phyloP scores from a whole-genome alignment of 1,140 invertebrate species.

The Scaptomyza montana region DNA sequence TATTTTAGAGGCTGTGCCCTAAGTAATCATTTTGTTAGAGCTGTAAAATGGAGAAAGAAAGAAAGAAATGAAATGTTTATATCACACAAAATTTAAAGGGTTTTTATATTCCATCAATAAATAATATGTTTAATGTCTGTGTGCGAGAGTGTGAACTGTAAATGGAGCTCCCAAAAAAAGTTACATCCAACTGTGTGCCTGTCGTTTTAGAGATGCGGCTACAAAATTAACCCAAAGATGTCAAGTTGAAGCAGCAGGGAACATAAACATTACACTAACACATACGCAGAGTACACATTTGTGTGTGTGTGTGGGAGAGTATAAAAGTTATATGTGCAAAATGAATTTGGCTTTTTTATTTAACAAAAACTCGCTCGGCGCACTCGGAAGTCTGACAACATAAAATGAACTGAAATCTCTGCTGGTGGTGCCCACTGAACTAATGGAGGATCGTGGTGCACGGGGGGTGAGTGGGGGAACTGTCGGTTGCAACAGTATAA shows the following conservation, averaged over 20 bases:
- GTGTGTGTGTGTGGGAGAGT: conserved; percentile 15
- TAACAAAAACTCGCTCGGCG: conserved; percentile 41
- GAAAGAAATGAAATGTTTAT: no score
- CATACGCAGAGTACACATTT: neutral
- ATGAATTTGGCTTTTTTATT: conserved; percentile 82
- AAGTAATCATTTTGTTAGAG: conserved; percentile 57
- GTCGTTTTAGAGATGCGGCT: conserved; percentile 50
- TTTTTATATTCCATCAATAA: conserved; percentile 3
- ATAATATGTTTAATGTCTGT: neutral
- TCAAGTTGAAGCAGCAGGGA: conserved; percentile 60
- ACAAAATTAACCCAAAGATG: conserved; percentile 73
- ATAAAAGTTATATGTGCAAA: conserved; percentile 74
- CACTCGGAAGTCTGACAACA: conserved; percentile 80
- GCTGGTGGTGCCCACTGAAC: conserved; percentile 75
- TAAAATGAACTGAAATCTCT: conserved; percentile 81
- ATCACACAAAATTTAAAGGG: neutral
- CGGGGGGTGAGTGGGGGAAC: neutral
- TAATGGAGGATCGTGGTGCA: conserved; percentile 46
- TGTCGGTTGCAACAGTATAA: conserved; percentile 58
- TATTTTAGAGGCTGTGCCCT: conserved; percentile 31
- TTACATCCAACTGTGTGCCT: conserved; percentile 23
- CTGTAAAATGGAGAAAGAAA: conserved; percentile 37
- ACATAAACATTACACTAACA: conserved; percentile 50
- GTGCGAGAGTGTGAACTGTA: neutral
- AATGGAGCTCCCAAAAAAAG: conserved; percentile 1